Evolutionary conservation across 2,888 invertebrate genomes (phyloP).

Genomic region (Cyclophora albipunctata): DNA sequence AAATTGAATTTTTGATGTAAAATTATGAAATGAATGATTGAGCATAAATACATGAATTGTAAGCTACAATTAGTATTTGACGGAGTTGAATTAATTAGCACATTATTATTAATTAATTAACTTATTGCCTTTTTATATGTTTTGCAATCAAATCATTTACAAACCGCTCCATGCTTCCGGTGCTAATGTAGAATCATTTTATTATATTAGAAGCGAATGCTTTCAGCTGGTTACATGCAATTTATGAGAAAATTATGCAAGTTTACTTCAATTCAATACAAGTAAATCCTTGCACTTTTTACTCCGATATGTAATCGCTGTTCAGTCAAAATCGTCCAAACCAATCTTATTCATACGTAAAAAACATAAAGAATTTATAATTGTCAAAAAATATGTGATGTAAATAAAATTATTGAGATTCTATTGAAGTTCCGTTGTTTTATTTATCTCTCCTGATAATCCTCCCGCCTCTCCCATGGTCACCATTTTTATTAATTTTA

Average conservation of each 20-base stretch:
- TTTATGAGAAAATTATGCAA: no score
- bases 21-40: constrained; percentile 24
- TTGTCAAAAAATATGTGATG: constrained; percentile 49
- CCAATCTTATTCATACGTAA: constrained; percentile 17
- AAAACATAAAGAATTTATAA: constrained; percentile 15
- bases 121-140: neutral
- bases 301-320: constrained; percentile 9
- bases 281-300: constrained; percentile 35
- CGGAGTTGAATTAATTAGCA: neutral
- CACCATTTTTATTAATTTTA: neutral
- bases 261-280: no score
- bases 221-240: neutral
- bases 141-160: no score
- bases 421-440: constrained; percentile 12
- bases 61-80: neutral
- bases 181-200: constrained; percentile 1
- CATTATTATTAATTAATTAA: neutral
- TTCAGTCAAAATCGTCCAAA: constrained; percentile 26
- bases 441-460: constrained; percentile 4
- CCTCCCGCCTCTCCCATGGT: no score
- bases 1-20: constrained; percentile 26
- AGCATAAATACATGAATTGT: neutral
- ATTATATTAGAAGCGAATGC: constrained; percentile 1
- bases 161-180: constrained; percentile 5
- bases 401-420: constrained; percentile 56